Evolutionary conservation across 2,888 invertebrate genomes (phyloP).

Genomic region (Megastigmus dorsalis): DNA sequence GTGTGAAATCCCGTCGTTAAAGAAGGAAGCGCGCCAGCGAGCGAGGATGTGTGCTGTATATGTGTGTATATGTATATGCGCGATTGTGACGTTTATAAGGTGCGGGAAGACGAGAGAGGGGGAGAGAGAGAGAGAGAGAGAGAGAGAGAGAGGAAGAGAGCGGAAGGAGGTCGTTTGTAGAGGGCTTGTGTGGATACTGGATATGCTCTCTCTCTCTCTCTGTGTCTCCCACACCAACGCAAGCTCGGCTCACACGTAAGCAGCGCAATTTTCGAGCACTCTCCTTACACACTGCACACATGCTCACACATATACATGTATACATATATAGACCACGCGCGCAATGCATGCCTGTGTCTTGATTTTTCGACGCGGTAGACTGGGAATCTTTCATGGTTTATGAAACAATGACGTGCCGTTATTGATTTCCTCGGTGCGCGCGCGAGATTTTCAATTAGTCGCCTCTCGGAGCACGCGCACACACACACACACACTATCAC

Average conservation of each 20-base stretch:
- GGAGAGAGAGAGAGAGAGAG: conserved; percentile 19
- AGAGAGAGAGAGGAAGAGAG: conserved; percentile 17
- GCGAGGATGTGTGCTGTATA: conserved; percentile 22
- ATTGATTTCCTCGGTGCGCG: conserved; percentile 6
- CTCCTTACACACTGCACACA: background rate
- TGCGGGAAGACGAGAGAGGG: conserved; percentile 13
- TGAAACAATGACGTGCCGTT: conserved; percentile 18
- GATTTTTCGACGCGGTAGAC: background rate
- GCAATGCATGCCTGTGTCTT: no score
- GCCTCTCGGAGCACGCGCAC: background rate
- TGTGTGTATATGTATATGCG: background rate
- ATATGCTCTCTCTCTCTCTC: no score
- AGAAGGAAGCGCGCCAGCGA: conserved; percentile 54
- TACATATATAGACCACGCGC: background rate
- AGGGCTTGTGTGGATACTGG: background rate
- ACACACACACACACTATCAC: no score
- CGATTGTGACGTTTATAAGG: conserved; percentile 11
- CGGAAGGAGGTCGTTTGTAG: conserved; percentile 47
- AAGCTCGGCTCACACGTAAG: background rate
- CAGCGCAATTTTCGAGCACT: conserved; percentile 21
- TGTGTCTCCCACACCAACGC: background rate
- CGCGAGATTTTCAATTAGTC: conserved; percentile 29
- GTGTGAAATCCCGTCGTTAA: conserved; percentile 58
- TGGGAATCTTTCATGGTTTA: background rate
- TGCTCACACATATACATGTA: background rate